Evolutionary conservation across 2,797 vertebrate genomes (phyloP).

Genomic region (Eulemur albifrons): DNA sequence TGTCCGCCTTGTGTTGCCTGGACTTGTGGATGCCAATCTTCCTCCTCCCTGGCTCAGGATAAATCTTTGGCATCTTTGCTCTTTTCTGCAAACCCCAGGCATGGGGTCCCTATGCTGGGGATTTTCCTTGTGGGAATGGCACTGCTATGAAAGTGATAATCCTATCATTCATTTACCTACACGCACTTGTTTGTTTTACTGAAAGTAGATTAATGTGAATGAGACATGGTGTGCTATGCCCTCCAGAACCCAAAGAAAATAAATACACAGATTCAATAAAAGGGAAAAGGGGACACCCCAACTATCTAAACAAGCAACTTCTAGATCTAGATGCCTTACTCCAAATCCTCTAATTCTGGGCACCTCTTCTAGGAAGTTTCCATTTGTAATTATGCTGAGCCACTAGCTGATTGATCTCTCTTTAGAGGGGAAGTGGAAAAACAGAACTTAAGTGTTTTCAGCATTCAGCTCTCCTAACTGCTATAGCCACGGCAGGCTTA

Average conservation of each 20-base stretch:
- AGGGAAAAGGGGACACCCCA: not conserved
- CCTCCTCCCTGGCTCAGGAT: slow-evolving; percentile 31
- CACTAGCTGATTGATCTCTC: slow-evolving; percentile 54
- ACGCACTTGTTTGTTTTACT: slow-evolving; percentile 11
- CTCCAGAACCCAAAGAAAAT: slow-evolving; percentile 51
- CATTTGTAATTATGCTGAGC: slow-evolving; percentile 69
- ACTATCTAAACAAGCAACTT: not conserved
- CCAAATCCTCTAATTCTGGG: not conserved
- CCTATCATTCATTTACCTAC: slow-evolving; percentile 9
- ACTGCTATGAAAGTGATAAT: slow-evolving; percentile 18
- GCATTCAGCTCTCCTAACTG: slow-evolving; percentile 54
- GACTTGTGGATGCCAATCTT: slow-evolving; percentile 66
- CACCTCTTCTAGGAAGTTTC: slow-evolving; percentile 35
- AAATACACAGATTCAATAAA: not conserved
- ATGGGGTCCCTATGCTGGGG: not conserved
- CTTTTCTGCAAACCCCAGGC: slow-evolving; percentile 44
- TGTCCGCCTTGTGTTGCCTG: slow-evolving; percentile 65
- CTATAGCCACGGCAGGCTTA: slow-evolving; percentile 65
- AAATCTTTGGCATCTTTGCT: slow-evolving; percentile 64
- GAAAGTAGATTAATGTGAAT: slow-evolving; percentile 43
- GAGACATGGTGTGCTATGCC: not conserved
- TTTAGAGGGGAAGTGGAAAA: slow-evolving; percentile 54
- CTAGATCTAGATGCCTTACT: not conserved
- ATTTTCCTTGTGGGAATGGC: slow-evolving; percentile 26
- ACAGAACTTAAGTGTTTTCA: slow-evolving; percentile 74